A percentile compares a stretch with the other conserved stretches of the same genome.
Conservation (phyloP, 2,797 vertebrate species). For the Mormyrus hasselquistii region DNA sequence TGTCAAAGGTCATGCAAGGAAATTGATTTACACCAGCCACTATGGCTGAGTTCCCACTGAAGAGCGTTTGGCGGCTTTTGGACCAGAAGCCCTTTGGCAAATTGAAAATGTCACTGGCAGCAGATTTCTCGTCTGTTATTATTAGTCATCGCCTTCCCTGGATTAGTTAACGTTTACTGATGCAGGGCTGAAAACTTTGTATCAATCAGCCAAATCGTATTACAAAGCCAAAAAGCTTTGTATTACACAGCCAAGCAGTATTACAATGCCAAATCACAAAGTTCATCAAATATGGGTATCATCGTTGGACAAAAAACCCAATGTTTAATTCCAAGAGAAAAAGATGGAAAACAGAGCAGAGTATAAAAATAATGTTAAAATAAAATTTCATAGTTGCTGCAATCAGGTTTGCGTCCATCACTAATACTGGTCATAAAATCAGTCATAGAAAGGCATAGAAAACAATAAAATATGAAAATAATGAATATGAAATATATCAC, state of each 20-base stretch:
- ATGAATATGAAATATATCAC: background rate
- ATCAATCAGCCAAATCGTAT: background rate
- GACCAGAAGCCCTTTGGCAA: background rate
- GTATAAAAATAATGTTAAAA: background rate
- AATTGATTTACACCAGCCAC: background rate
- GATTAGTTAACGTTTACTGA: background rate
- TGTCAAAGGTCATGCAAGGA: background rate
- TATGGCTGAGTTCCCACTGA: background rate
- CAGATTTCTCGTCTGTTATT: background rate
- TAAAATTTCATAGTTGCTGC: background rate
- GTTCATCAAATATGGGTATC: background rate
- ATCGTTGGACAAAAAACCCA: background rate
- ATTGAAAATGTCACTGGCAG: background rate
- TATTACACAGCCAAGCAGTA: background rate
- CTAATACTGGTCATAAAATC: background rate
- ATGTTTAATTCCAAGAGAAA: background rate
- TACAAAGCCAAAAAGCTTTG: background rate
- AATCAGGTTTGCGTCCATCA: background rate
- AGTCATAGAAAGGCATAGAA: background rate
- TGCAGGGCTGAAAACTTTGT: background rate
- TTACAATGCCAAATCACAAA: background rate
- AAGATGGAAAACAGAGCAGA: background rate
- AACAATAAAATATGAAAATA: background rate
- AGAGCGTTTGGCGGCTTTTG: background rate
- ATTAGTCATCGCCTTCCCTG: background rate